Evolutionary conservation across 2,888 invertebrate genomes (phyloP).

Genomic region (Ischnura elegans): DNA sequence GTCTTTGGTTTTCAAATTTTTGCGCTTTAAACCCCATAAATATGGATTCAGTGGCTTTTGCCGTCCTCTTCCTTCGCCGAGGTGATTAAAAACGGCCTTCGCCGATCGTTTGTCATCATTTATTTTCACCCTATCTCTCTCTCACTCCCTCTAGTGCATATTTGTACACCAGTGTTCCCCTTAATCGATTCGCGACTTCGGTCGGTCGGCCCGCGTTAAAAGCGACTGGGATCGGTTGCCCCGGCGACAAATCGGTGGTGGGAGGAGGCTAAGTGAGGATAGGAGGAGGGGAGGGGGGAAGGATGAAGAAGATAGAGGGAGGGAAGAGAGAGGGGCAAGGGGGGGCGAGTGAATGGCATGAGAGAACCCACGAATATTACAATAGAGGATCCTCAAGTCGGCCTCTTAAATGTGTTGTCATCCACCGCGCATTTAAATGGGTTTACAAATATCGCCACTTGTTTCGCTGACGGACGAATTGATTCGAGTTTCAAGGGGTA

Average conservation of each 20-base stretch:
- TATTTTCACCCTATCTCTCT: neutral
- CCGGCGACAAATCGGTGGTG: neutral
- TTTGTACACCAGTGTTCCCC: neutral
- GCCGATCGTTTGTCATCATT: neutral
- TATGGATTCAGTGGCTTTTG: neutral
- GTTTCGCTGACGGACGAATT: no score
- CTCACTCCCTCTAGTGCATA: neutral
- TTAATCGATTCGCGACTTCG: neutral
- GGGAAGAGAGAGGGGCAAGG: neutral
- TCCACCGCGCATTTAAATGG: no score
- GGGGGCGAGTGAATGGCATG: neutral
- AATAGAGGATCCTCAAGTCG: no score
- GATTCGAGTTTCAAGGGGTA: no score
- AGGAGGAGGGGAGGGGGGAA: neutral
- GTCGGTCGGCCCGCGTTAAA: neutral
- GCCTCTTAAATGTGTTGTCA: no score
- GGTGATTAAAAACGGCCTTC: neutral
- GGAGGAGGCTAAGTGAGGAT: neutral
- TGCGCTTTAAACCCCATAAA: neutral
- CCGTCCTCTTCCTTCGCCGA: neutral
- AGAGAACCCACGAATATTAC: no score
- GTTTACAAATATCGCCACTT: no score
- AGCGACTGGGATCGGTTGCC: neutral
- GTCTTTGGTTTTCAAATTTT: no score
- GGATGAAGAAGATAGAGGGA: neutral